These are phyloP conservation scores for Tiaroga cobitis DNA, from an alignment of 2,797 vertebrate genomes.

Conservation along the genomic window DNA sequence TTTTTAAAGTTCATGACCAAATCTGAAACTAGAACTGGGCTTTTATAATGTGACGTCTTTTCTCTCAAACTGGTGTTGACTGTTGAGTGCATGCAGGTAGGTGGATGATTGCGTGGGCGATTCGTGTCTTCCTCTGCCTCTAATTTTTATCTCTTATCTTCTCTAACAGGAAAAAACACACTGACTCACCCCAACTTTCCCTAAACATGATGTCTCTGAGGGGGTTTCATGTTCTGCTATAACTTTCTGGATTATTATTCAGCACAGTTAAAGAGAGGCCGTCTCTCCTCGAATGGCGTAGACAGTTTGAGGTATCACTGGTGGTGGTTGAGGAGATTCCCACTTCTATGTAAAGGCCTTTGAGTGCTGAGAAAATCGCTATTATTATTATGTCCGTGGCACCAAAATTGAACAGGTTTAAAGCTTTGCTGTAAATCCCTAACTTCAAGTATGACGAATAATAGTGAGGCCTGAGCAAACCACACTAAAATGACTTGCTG, in stretches of 20 bases:
- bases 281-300: neutral
- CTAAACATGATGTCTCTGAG: slow-evolving; percentile 3
- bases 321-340: no score
- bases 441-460: neutral
- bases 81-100: slow-evolving; percentile 4
- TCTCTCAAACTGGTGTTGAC: neutral
- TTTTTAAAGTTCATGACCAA: slow-evolving; percentile 9
- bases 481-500: slow-evolving; percentile 28
- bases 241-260: slow-evolving; percentile 53
- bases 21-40: neutral
- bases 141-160: neutral
- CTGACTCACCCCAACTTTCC: neutral
- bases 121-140: neutral
- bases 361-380: no score
- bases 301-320: neutral
- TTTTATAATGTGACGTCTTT: neutral
- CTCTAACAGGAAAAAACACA: slow-evolving; percentile 22
- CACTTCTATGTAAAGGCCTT: no score
- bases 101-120: neutral
- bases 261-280: slow-evolving; percentile 44
- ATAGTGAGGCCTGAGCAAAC: neutral
- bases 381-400: no score
- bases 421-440: neutral
- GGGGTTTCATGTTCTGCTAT: slow-evolving; percentile 46
- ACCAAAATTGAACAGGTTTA: neutral